phyloP scores from a whole-genome alignment of 2,888 invertebrate species.

The Dichetophora obliterata region DNA sequence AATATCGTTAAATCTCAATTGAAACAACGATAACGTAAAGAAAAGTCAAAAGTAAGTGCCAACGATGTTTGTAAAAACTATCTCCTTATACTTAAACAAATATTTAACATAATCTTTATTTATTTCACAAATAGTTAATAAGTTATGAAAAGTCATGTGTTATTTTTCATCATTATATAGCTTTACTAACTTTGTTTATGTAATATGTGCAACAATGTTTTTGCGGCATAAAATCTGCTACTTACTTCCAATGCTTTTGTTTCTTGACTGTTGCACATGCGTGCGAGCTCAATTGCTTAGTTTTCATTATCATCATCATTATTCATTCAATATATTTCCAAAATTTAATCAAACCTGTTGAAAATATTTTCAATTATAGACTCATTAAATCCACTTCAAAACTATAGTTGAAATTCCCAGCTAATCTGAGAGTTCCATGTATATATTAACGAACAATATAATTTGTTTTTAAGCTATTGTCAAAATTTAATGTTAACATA shows the following conservation, averaged over 20 bases:
- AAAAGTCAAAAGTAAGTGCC: slow-evolving; percentile 36
- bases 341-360: too few relatives aligned
- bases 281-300: neutral
- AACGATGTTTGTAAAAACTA: slow-evolving; percentile 12
- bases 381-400: too few relatives aligned
- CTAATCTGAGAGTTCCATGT: neutral
- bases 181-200: neutral
- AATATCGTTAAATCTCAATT: slow-evolving; percentile 24
- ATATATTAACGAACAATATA: neutral
- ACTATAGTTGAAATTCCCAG: neutral
- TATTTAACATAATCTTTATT: neutral
- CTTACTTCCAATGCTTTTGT: slow-evolving; percentile 18
- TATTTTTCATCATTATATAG: neutral
- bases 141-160: neutral
- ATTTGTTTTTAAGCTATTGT: neutral
- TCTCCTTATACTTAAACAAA: neutral
- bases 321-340: neutral
- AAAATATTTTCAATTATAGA: too few relatives aligned
- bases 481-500: neutral
- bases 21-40: slow-evolving; percentile 34
- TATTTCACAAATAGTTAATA: neutral
- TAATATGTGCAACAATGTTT: neutral
- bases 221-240: slow-evolving; percentile 4
- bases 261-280: slow-evolving; percentile 28
- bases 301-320: neutral